Base-by-base conservation (phyloP, 2,888 invertebrate species). In the Nomada ferruginata region DNA sequence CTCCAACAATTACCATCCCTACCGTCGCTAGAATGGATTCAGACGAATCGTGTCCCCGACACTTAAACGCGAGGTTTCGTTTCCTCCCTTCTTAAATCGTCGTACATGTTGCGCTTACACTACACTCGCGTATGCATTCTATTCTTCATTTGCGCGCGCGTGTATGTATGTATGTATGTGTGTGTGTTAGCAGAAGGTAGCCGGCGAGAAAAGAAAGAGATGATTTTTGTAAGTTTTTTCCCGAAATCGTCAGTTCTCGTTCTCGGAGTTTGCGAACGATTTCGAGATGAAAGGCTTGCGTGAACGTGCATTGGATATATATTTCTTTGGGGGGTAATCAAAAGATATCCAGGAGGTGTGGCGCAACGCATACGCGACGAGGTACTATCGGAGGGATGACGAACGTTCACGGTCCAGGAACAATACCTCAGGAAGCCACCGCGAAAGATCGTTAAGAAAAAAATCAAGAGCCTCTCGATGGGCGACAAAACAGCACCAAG, bases 1-100 rank as follows among this genome's bases (percentile, higher is more conserved):
- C 89, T 86, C 84, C 89, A 92, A 90, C 90, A 92, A 91, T 89
- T 93, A 92, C 82, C 93, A 93, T 89, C 93, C 93, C 52, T 93
- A 93, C 76, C 92, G 92, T 76, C 92, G 93, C 87, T 93, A 91
- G 61, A 79, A 77, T 23, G 84, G 77, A 81, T 77, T 76, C 50
- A 73, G 68, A 76, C 59, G 65, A 76, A 71, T 55, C 75, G 53
- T 55, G 50, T 68, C 69, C 77, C 71, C 57, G 61, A 50, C 36
- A 52, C 60, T 66, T 55, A 7, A 2, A 44, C 26, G 10, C 78
- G 72, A 74, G 68, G 72, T 60, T 55, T 59, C 66, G 61, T 75
- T 77, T 71, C 65, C 50, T 59, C 55, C 68, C 74, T 69, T 64
- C 60, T 50, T 68, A 20, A 11, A 60, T 63, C 63, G 44, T 29